A percentile compares a stretch with the other conserved stretches of the same genome.
These are phyloP conservation scores for Urocynchramus pylzowi DNA, from an alignment of 2,113 vertebrate species.

Conservation along the genomic window DNA sequence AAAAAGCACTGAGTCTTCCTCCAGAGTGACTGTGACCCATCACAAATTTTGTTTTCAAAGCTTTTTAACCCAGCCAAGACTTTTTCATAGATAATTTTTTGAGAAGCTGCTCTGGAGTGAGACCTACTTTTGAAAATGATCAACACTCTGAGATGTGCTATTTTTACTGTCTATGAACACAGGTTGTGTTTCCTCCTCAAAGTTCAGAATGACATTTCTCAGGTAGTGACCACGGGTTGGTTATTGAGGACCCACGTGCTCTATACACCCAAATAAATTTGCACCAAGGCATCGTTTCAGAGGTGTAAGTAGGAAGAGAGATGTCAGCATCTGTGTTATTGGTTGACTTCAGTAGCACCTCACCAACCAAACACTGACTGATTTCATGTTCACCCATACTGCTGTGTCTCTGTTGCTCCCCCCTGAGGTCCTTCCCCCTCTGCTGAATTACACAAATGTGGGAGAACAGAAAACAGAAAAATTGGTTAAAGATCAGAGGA, in stretches of 20 bases:
- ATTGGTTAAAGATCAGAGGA: not conserved
- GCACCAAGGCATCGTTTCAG: not conserved
- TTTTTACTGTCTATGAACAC: not conserved
- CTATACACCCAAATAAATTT: not conserved
- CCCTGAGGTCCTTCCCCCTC: not conserved
- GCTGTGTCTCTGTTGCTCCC: not conserved
- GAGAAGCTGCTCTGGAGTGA: not conserved
- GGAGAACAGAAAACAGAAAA: not conserved
- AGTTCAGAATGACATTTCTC: not conserved
- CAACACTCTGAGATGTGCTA: not conserved
- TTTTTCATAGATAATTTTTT: not conserved
- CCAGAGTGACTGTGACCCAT: rapidly evolving
- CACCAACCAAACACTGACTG: rapidly evolving
- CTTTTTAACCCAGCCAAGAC: not conserved
- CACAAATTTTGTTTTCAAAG: not conserved
- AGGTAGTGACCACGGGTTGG: too few species aligned
- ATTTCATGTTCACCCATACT: not conserved
- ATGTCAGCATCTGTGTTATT: not conserved
- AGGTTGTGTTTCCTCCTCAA: not conserved
- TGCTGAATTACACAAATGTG: not conserved
- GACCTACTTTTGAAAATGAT: not conserved
- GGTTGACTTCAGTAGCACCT: not conserved
- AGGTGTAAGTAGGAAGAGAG: too few species aligned
- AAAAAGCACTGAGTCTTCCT: not conserved
- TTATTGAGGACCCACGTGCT: not conserved